Evolutionary conservation across 2,888 invertebrate species (phyloP).

Genomic region (Aphodius sticticus): DNA sequence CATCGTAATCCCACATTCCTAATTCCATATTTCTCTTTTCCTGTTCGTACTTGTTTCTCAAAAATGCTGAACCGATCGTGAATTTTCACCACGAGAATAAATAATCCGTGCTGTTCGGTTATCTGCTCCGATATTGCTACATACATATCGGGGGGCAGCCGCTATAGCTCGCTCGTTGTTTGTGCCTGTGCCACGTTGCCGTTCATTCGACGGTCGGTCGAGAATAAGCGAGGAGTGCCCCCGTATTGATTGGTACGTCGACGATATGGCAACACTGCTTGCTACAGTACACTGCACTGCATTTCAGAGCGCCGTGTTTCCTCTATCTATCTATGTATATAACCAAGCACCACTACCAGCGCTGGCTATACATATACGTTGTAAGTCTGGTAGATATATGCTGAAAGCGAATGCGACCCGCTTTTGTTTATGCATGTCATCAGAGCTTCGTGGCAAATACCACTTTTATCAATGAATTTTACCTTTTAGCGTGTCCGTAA

Average conservation of each 20-base stretch:
- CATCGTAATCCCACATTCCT: too few relatives aligned
- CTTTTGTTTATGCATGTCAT: not conserved
- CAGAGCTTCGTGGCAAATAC: not conserved
- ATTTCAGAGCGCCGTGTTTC: slow-evolving; percentile 38
- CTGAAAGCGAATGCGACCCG: slow-evolving; percentile 4
- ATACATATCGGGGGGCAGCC: not conserved
- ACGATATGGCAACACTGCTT: slow-evolving; percentile 54
- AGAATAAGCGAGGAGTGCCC: slow-evolving; percentile 46
- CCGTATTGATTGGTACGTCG: slow-evolving; percentile 57
- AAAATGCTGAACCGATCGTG: not conserved
- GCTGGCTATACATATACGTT: not conserved
- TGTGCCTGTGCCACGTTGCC: slow-evolving; percentile 48
- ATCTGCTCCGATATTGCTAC: not conserved
- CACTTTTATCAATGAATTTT: not conserved
- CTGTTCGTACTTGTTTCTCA: not conserved
- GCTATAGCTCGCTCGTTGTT: slow-evolving; percentile 36
- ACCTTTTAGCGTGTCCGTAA: not conserved
- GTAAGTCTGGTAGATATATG: not conserved
- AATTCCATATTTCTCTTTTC: not conserved
- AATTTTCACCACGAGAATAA: not conserved
- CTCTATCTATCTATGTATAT: slow-evolving; percentile 7
- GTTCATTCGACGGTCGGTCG: slow-evolving; percentile 37
- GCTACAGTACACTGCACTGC: slow-evolving; percentile 58
- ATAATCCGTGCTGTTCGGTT: not conserved
- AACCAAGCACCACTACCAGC: not conserved